Evolutionary conservation across 2,888 invertebrate genomes (phyloP), one percentile per base, ranked within the genome.

Genomic region (Hyles lineata): DNA sequence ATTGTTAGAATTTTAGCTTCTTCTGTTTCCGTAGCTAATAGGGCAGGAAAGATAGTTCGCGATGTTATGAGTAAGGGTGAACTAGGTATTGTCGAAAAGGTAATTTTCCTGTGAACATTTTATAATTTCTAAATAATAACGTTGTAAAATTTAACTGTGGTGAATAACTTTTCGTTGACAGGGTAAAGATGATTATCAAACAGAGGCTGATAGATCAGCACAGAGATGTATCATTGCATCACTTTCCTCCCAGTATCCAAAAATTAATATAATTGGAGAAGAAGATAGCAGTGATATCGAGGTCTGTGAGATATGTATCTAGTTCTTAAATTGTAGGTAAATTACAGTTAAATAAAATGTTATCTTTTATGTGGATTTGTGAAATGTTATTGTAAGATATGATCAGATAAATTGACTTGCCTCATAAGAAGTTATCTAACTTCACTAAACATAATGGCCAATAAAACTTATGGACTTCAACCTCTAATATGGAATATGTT

Each of bases 151-250:
- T 43, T 17, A 23, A 50, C 43, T 32, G 8, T 55, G 15, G 29
- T 25, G 55, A 52, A 19, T n/a, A 55, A 63, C 4, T 6, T 6
- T 25, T 58, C 21, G 5, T 72, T 83, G 84, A 19, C 83, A 97
- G 96, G 98, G 97, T 25, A 97, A 97, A 86, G 97, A 99, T 95
- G 99, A 99, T 92, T 95, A 98, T 62, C 99, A 99, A 95, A 99
- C 99, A 6, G 99, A 99, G 94, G 99, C 99, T 8, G 99, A 99
- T 89, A 96, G 99, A 78, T 97, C 98, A 43, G 99, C 99, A 0
- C 99, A 99, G 90, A 96, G 96, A 78, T 99, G 98, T 87, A 99
- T 99, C 75, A 96, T 99, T 75, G 97, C 97, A 32, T 98, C 99
- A 1, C 95, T 99, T 6, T 95, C 96, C 55, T 96, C 96, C 75